Evolutionary conservation across 2,113 vertebrate genomes (phyloP), one percentile per base, ranked within the genome.

Genomic region (Nerophis ophidion): DNA sequence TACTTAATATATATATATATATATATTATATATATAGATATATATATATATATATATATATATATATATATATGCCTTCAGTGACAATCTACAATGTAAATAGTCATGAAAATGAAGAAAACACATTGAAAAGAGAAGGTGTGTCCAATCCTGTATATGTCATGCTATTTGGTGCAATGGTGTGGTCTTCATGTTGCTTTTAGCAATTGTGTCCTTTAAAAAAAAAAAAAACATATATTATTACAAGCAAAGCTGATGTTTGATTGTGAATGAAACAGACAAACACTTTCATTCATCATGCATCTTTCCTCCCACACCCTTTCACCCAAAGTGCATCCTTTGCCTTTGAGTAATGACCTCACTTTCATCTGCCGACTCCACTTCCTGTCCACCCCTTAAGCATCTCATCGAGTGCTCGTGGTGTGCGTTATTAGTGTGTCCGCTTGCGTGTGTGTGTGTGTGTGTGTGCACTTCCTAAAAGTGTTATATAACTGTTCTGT

Each of bases 401-500:
- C 68, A 54, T 63, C 56, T 65, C 52, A 50, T 42, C 16, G 33
- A 53, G 53, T 57, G 46, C 17, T 14, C 5, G 4, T 3, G 0
- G 9, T 40, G 35, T 48, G 42, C 16, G 48, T 55, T 26, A 26
- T 26, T 26, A 26, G 48, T 55, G 35, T 56, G 36, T 48, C n/a
- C 50, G 60, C 38, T 54, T 10, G 48, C 7, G 59, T n/a, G 58
- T 19, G 35, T 42, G 34, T 19, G 14, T 8, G 16, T 35, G 8
- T 16, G 49, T 51, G 46, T 26, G 13, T 77, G 70, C 63, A 48
- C 69, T 76, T 33, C 75, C 63, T 74, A 71, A 70, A 79, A 82
- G 72, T 2, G 14, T 80, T 83, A 76, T 58, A 40, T 73, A 83
- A 81, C 64, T 75, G 77, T 79, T 70, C 53, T 75, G 51, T 78